phyloP scores from a whole-genome alignment of 2,888 invertebrate genomes.

The Onthophagus sagittarius region DNA sequence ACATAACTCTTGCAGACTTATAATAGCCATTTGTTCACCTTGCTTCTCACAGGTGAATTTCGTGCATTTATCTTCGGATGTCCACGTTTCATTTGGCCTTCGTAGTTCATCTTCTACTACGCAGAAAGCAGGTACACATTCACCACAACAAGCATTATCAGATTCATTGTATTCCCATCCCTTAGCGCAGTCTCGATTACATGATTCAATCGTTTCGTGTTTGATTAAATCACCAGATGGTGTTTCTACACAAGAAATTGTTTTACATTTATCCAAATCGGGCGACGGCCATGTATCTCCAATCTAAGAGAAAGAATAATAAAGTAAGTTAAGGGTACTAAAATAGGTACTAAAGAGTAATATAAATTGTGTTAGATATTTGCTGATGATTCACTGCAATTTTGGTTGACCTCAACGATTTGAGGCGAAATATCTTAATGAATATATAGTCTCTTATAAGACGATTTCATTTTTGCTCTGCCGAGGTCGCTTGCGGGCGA shows the following conservation, averaged over 20 bases:
- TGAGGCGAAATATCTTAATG: too few species aligned
- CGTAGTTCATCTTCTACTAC: constrained; percentile 49
- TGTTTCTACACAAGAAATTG: constrained; percentile 51
- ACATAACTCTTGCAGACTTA: constrained; percentile 52
- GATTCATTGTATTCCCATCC: constrained; percentile 59
- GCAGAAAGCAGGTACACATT: constrained; percentile 61
- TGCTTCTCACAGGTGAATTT: constrained; percentile 55
- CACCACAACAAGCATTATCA: constrained; percentile 58
- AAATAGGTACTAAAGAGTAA: too few species aligned
- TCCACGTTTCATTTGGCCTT: constrained; percentile 53
- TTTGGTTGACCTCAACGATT: too few species aligned
- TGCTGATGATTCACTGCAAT: too few species aligned
- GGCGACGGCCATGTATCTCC: constrained; percentile 58
- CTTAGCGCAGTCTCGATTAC: constrained; percentile 51
- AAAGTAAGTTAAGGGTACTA: background rate
- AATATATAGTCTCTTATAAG: too few species aligned
- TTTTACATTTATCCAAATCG: constrained; percentile 55
- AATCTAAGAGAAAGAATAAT: constrained; percentile 40
- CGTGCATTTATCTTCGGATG: constrained; percentile 59
- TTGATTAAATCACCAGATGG: constrained; percentile 52
- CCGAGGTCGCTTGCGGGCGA: too few species aligned
- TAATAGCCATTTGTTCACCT: constrained; percentile 50
- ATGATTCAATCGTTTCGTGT: constrained; percentile 54
- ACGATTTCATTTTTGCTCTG: too few species aligned
- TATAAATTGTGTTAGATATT: too few species aligned